Evolutionary conservation across 2,113 vertebrate genomes (phyloP).

Genomic region (Nibea coibor): DNA sequence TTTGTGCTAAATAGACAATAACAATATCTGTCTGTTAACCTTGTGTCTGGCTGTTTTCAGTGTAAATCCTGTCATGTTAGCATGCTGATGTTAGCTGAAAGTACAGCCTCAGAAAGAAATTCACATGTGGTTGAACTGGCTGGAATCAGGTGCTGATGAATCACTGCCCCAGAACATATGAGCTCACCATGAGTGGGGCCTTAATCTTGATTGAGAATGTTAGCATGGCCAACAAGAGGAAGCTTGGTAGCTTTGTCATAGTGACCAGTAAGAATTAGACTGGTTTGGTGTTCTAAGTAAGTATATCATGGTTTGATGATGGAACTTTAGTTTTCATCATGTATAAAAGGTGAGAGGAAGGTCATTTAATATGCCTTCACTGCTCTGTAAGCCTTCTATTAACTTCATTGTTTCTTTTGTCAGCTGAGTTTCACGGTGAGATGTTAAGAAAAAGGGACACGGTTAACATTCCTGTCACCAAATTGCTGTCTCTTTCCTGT

Average conservation of each 20-base stretch:
- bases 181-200: background rate
- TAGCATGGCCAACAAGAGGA: background rate
- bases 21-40: no score
- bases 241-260: background rate
- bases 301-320: background rate
- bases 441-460: background rate
- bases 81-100: background rate
- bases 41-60: background rate
- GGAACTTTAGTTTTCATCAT: background rate
- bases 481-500: constrained; percentile 10
- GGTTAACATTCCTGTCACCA: constrained; percentile 33
- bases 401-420: constrained; percentile 8
- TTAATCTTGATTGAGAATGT: constrained; percentile 16
- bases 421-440: background rate
- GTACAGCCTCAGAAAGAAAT: background rate
- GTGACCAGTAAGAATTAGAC: background rate
- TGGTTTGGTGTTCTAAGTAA: background rate
- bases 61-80: background rate
- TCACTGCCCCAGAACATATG: constrained; percentile 18
- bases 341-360: background rate
- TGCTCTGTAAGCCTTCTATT: background rate
- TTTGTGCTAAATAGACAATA: no score
- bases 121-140: background rate
- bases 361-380: background rate
- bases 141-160: constrained; percentile 1